A percentile compares a stretch with the other conserved stretches of the same genome.
phyloP scores from a whole-genome alignment of 2,113 vertebrate genomes.

The Azemiops feae region DNA sequence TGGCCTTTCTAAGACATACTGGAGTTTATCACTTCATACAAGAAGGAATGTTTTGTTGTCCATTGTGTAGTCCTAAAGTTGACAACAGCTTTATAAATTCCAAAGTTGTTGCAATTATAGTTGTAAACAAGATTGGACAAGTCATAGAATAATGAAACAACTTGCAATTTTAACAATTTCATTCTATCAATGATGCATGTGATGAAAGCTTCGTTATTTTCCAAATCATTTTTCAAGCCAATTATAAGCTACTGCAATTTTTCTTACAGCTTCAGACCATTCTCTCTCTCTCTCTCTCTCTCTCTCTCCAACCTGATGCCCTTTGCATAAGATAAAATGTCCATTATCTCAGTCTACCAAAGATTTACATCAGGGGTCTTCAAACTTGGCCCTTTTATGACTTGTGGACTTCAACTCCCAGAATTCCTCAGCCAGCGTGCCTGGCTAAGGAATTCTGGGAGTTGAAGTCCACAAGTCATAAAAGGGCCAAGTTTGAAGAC shows the following conservation, averaged over 20 bases:
- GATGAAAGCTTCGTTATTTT: background rate
- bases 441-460: too few species aligned
- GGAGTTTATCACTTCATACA: background rate
- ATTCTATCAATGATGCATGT: background rate
- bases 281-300: background rate
- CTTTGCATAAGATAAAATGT: background rate
- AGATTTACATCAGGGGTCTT: too few species aligned
- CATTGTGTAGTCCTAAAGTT: background rate
- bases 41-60: background rate
- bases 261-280: background rate
- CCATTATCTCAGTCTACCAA: background rate
- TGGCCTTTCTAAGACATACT: background rate
- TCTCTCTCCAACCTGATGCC: background rate
- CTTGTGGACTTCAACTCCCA: too few species aligned
- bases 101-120: background rate
- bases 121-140: conserved; percentile 1
- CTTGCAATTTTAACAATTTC: background rate
- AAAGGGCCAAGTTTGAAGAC: too few species aligned
- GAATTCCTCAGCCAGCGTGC: too few species aligned
- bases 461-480: too few species aligned
- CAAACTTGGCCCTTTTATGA: too few species aligned
- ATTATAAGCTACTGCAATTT: background rate
- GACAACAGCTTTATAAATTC: background rate
- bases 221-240: background rate
- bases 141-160: background rate